These are phyloP conservation scores for Scolopax bukidnonensis DNA, from an alignment of 2,797 vertebrate species.

Conservation along the genomic window DNA sequence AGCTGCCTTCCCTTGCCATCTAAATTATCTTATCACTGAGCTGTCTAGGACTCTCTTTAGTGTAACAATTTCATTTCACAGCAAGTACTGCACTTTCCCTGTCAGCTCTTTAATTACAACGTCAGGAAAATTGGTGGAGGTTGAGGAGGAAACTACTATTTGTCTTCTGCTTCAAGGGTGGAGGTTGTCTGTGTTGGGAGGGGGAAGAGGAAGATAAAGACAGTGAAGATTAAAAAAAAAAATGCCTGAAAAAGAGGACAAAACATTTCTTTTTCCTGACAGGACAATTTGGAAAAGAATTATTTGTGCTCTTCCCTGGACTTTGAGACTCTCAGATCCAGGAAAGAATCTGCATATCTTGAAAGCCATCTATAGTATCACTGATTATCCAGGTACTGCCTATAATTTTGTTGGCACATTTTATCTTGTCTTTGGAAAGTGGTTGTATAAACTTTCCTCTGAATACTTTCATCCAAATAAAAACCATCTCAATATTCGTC, in stretches of 20 bases:
- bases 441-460: neutral
- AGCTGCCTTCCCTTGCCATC: slow-evolving; percentile 69
- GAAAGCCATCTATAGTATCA: neutral
- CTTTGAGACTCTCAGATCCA: neutral
- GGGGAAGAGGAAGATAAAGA: neutral
- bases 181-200: neutral
- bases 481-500: neutral
- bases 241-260: neutral
- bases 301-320: neutral
- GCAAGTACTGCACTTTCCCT: slow-evolving; percentile 67
- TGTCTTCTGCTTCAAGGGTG: slow-evolving; percentile 28
- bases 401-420: neutral
- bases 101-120: slow-evolving; percentile 68
- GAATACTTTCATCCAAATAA: neutral
- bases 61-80: slow-evolving; percentile 71
- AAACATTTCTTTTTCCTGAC: neutral
- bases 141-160: slow-evolving; percentile 44
- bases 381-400: neutral
- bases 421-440: neutral
- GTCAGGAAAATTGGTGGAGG: slow-evolving; percentile 68
- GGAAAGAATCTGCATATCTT: neutral
- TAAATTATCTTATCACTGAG: slow-evolving; percentile 80
- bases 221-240: neutral
- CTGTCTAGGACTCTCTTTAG: slow-evolving; percentile 68
- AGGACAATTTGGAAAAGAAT: neutral